Base-by-base conservation (phyloP, 1,140 invertebrate genomes). In the Phthorimaea operculella region DNA sequence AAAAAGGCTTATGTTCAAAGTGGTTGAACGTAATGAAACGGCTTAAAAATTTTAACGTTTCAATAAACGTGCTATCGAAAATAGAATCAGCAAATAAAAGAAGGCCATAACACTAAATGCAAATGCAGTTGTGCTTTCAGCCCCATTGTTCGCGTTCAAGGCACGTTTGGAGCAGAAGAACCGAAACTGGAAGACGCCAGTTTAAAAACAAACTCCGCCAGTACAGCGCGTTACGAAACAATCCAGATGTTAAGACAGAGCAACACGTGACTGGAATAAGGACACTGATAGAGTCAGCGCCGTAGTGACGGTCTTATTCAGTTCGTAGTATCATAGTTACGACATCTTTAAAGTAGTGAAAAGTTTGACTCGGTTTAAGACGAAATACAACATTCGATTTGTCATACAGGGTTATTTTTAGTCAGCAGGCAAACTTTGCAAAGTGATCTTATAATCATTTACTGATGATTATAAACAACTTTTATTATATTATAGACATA, bases 171-270 rank as follows among this genome's bases (percentile, higher is more conserved):
- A 54, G 36, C 56, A 42, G 55, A 62, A 66, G 58, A 67, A 64
- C 42, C 64, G 60, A 64, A 68, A 68, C 61, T 68, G 49, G 33
- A 52, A 62, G 54, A 63, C 57, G 64, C 61, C 64, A 70, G 64
- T 70, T 72, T 72, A 66, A 74, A 71, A 77, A 73, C 72, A 76
- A 74, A 75, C 66, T 66, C 58, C 52, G 62, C 64, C 61, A 61
- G 52, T 68, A 64, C 62, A 67, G 61, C 65, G 65, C 66, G 74
- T 72, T 76, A 60, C 68, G 64, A 72, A 76, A 78, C 75, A 77
- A 75, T 80, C 75, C 77, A 76, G 74, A 78, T 76, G 72, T 59
- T 73, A 74, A 71, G 74, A 77, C 74, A 60, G 66, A 55, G 59
- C 9, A 49, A 67, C 50, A 68, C 78, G 78, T 81, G 78, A 69